phyloP scores from a whole-genome alignment of 2,113 vertebrate genomes.

The Strigops habroptila region DNA sequence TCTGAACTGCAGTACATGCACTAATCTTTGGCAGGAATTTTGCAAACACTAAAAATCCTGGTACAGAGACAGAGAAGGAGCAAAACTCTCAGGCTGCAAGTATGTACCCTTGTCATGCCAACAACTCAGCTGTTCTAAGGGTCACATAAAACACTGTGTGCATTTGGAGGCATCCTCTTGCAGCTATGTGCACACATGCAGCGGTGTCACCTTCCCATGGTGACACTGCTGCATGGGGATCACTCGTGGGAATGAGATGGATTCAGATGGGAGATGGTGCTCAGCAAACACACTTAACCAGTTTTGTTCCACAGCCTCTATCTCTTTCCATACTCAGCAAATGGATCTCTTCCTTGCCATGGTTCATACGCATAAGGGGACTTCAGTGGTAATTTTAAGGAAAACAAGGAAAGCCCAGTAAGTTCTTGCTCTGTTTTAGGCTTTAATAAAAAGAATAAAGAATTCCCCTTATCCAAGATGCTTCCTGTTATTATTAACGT shows the following conservation, averaged over 20 bases:
- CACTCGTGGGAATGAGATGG: neutral
- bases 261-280: neutral
- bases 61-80: neutral
- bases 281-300: neutral
- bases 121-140: neutral
- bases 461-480: neutral
- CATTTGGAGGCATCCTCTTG: neutral
- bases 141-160: neutral
- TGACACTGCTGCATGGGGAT: neutral
- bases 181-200: too few species aligned
- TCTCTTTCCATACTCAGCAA: neutral
- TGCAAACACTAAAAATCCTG: neutral
- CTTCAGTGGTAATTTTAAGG: neutral
- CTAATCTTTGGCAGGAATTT: neutral
- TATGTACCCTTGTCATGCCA: neutral
- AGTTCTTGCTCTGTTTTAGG: neutral
- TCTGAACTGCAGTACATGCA: neutral
- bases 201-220: too few species aligned
- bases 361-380: neutral
- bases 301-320: neutral
- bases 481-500: neutral
- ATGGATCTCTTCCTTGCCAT: neutral
- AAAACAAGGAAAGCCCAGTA: neutral
- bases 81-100: neutral
- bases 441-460: neutral